Evolutionary conservation across 1,140 invertebrate species (phyloP).

Genomic region (Lasaia peninsularis): DNA sequence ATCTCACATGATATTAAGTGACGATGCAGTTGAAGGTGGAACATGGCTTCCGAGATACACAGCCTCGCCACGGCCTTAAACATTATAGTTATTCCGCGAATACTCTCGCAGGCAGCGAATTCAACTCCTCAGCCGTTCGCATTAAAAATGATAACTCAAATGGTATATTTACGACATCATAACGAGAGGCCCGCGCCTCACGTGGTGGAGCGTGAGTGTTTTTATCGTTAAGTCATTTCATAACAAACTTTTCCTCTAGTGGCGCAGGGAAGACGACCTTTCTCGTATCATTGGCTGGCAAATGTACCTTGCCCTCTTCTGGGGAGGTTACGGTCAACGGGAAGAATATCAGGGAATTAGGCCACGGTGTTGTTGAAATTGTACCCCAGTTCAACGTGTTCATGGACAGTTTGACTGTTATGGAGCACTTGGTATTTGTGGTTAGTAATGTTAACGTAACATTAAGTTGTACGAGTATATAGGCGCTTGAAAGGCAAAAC

Average conservation of each 20-base stretch:
- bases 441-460: slow-evolving; percentile 35
- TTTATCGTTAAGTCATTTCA: background rate
- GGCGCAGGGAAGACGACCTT: slow-evolving; percentile 69
- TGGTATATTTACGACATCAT: background rate
- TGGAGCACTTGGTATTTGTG: slow-evolving; percentile 66
- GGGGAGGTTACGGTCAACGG: slow-evolving; percentile 46
- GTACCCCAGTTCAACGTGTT: slow-evolving; percentile 60
- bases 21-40: no score
- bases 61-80: no score
- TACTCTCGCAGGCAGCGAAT: no score
- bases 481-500: no score
- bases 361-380: slow-evolving; percentile 41
- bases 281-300: slow-evolving; percentile 53
- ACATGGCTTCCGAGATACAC: no score
- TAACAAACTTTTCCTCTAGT: slow-evolving; percentile 32
- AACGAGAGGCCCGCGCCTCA: background rate
- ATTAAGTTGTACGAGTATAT: background rate
- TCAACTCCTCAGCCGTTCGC: no score
- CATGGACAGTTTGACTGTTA: slow-evolving; percentile 49
- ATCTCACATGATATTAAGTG: no score
- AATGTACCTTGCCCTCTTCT: slow-evolving; percentile 41
- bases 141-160: no score
- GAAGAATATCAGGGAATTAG: slow-evolving; percentile 34
- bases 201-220: background rate
- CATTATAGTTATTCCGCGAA: no score